Percentiles rank a stretch among this genome's conserved stretches.
Conservation (phyloP, 2,113 vertebrate species). For the Pedionomus torquatus region DNA sequence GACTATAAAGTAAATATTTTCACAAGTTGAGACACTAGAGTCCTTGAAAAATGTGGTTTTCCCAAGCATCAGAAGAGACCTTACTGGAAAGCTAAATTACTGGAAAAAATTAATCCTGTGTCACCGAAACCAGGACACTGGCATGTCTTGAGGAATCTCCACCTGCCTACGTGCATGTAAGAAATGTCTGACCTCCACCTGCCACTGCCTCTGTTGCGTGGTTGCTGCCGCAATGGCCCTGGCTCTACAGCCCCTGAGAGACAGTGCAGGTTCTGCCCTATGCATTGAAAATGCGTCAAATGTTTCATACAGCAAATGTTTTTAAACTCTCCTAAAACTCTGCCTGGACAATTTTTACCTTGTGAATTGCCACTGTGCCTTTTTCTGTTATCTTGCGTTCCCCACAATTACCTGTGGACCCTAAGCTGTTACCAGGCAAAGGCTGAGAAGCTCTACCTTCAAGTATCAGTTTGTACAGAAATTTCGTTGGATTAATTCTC, state of each 20-base stretch:
- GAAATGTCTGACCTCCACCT: neutral
- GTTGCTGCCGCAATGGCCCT: neutral
- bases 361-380: neutral
- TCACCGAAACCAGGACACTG: neutral
- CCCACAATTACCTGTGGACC: neutral
- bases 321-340: neutral
- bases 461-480: neutral
- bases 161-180: neutral
- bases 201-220: neutral
- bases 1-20: neutral
- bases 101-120: neutral
- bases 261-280: neutral
- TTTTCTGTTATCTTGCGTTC: neutral
- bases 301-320: neutral
- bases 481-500: neutral
- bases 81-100: neutral
- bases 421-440: neutral
- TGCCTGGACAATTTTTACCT: neutral
- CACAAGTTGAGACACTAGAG: neutral
- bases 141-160: neutral
- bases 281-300: fast-evolving
- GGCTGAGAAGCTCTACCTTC: neutral
- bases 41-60: neutral
- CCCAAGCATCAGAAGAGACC: neutral
- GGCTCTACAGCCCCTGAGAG: neutral